Base-by-base conservation (phyloP, 1,140 invertebrate species). In the Watersipora subatra region DNA sequence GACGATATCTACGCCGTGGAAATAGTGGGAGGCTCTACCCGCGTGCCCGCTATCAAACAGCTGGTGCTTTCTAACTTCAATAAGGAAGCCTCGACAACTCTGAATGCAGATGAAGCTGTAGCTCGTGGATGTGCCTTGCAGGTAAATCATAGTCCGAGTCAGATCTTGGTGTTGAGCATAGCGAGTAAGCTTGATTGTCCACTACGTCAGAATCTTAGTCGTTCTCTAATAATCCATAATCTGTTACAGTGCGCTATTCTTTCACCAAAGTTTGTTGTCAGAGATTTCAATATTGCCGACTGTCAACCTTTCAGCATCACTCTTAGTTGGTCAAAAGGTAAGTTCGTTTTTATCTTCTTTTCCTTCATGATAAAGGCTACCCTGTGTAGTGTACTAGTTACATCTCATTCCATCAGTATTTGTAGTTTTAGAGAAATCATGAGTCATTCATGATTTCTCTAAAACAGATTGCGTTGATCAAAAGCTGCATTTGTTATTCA, bases 91-190 rank as follows among this genome's bases (percentile, higher is more conserved):
- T 93, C 91, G 56, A 99, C 95, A 0, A 98, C 96, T 19, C 80
- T 99, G 27, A 99, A 99, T 81, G 89, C 96, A 77, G 96, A 99
- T 79, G 97, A 99, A 81, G 90, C 95, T 27, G 93, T 99, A 7
- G 85, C 93, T 3, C 85, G 95, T 63, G 96, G 95, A 0, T 97
- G 93, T 80, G 93, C 95, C 28, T 81, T 98, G 29, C 92, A 96
- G 77, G 77, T 97, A 91, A 62, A 64, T 27, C 19, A 27, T n/a
- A n/a, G n/a, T n/a, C n/a, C n/a, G n/a, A n/a, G n/a, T n/a, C n/a
- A n/a, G n/a, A n/a, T n/a, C 7, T 19, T 20, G 19, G 19, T n/a
- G n/a, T n/a, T n/a, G n/a, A n/a, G n/a, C n/a, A n/a, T n/a, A n/a
- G n/a, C n/a, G n/a, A n/a, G n/a, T n/a, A n/a, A n/a, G n/a, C n/a